Percentiles rank a stretch among this genome's conserved stretches.
These are phyloP conservation scores for Procambarus virginalis DNA, from an alignment of 1,140 invertebrate species.

Conservation along the genomic window DNA sequence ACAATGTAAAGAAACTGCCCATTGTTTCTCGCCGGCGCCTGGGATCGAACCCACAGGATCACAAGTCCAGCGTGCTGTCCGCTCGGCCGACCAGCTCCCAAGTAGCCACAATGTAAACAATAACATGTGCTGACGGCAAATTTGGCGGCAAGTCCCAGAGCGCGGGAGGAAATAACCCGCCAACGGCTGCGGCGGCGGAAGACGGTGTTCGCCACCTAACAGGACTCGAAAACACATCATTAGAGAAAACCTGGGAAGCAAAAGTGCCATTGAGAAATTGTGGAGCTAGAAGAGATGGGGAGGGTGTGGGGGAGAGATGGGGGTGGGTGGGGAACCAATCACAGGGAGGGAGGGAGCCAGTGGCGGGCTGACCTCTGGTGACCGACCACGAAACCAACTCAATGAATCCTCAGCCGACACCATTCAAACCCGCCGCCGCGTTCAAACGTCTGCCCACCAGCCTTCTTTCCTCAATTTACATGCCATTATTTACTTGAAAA, in stretches of 20 bases:
- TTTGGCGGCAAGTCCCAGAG: too few species aligned
- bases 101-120: too few species aligned
- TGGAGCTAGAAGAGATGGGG: slow-evolving; percentile 4
- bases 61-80: too few species aligned
- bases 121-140: too few species aligned
- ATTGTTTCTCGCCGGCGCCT: too few species aligned
- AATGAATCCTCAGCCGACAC: slow-evolving; percentile 35
- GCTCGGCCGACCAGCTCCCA: too few species aligned
- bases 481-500: background rate
- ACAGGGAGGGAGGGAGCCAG: slow-evolving; percentile 1
- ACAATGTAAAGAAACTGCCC: too few species aligned
- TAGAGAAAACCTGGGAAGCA: background rate
- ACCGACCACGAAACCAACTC: slow-evolving; percentile 36
- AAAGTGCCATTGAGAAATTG: slow-evolving; percentile 1
- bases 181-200: too few species aligned
- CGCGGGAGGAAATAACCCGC: too few species aligned
- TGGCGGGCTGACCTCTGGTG: slow-evolving; percentile 27
- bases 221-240: background rate
- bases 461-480: background rate
- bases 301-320: background rate
- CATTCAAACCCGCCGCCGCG: slow-evolving; percentile 19
- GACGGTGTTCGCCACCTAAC: background rate
- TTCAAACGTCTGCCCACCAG: background rate
- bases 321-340: background rate
- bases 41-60: too few species aligned